A percentile compares a stretch with the other conserved stretches of the same genome.
These are phyloP conservation scores for Chrysochloris asiatica DNA, from an alignment of 2,113 vertebrate genomes.

Conservation along the genomic window DNA sequence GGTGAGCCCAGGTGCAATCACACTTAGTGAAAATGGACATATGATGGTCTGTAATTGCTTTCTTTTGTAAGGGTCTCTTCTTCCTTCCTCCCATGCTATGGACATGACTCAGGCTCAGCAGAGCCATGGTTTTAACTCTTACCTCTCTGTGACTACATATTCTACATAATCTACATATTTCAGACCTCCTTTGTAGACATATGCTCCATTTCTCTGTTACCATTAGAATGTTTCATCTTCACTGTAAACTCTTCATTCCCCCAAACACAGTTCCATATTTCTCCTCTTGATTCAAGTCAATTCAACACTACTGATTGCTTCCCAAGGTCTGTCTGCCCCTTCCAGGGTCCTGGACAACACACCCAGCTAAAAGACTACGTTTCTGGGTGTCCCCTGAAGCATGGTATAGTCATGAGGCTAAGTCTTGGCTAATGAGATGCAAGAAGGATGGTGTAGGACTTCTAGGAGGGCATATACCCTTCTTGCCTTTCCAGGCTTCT, in stretches of 20 bases:
- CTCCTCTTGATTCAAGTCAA: background rate
- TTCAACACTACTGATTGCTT: background rate
- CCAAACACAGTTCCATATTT: background rate
- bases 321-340: background rate
- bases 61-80: background rate
- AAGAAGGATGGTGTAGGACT: background rate
- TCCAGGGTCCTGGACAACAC: background rate
- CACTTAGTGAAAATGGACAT: background rate
- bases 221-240: background rate
- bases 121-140: background rate
- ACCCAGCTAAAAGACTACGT: background rate
- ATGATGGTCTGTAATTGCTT: background rate
- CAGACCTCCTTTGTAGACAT: background rate
- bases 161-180: background rate
- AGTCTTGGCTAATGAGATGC: background rate
- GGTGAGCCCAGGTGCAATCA: background rate
- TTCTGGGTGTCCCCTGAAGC: background rate
- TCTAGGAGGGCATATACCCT: background rate
- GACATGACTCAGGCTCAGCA: background rate
- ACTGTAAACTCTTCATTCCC: background rate
- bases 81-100: background rate
- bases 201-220: background rate
- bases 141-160: background rate
- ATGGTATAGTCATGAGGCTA: background rate
- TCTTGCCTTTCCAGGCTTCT: background rate